Evolutionary conservation across 2,113 vertebrate genomes (phyloP).

Genomic region (Mobula hypostoma): DNA sequence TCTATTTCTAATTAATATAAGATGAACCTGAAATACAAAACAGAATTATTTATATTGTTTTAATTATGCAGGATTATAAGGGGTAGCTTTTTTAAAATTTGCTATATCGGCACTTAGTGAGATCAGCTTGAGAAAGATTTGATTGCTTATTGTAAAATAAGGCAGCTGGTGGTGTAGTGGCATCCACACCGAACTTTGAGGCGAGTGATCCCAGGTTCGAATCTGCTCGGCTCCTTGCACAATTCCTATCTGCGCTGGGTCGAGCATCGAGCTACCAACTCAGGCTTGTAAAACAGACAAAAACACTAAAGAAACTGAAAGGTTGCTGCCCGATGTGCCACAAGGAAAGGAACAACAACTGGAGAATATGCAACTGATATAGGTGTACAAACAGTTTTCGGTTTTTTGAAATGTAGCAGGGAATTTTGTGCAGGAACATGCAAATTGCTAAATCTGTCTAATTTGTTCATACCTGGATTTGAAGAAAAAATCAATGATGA

Average conservation of each 20-base stretch:
- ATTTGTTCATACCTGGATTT: neutral
- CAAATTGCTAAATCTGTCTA: neutral
- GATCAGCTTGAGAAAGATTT: neutral
- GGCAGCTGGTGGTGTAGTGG: too few relatives aligned
- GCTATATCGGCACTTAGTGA: neutral
- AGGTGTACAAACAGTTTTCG: neutral
- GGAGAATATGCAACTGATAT: neutral
- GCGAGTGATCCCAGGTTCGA: too few relatives aligned
- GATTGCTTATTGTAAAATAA: neutral
- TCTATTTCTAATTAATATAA: constrained; percentile 15
- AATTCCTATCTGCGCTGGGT: too few relatives aligned
- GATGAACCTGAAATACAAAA: neutral
- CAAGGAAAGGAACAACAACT: too few relatives aligned
- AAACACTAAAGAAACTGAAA: too few relatives aligned
- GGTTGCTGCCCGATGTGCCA: too few relatives aligned
- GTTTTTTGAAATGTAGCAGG: neutral
- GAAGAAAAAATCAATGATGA: neutral
- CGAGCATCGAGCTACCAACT: too few relatives aligned
- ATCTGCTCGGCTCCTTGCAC: too few relatives aligned
- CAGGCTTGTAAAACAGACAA: too few relatives aligned
- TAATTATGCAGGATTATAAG: neutral
- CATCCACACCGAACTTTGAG: too few relatives aligned
- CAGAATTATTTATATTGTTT: neutral
- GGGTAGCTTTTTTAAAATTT: neutral
- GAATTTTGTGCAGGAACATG: neutral